These are phyloP conservation scores for Phalloptychus januarius DNA, from an alignment of 2,797 vertebrate species.

Conservation along the genomic window DNA sequence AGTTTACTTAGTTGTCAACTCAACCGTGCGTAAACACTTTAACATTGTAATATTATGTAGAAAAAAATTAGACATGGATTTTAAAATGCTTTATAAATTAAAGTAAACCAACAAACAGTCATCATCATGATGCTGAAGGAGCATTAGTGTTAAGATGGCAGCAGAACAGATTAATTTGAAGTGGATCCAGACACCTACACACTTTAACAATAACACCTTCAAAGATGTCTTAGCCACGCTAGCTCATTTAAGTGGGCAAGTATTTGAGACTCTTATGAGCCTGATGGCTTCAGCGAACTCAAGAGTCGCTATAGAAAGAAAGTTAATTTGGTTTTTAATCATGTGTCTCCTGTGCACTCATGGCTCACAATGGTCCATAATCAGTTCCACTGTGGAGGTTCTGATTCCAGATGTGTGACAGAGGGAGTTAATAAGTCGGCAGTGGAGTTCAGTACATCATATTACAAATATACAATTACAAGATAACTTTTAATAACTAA, in stretches of 20 bases:
- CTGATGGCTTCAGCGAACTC: conserved; percentile 52
- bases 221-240: conserved; percentile 16
- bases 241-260: conserved; percentile 37
- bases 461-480: background rate
- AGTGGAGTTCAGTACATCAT: background rate
- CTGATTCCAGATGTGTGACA: conserved; percentile 31
- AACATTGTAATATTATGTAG: background rate
- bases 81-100: background rate
- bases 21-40: too few species aligned
- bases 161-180: conserved; percentile 10
- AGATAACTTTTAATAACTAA: background rate
- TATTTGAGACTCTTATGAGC: conserved; percentile 52
- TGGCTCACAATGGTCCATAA: conserved; percentile 61
- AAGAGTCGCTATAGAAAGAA: conserved; percentile 68
- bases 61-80: background rate
- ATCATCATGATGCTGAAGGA: background rate
- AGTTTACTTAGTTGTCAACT: background rate
- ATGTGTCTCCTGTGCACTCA: conserved; percentile 50
- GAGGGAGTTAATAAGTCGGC: conserved; percentile 3
- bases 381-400: conserved; percentile 51
- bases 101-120: background rate
- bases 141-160: background rate
- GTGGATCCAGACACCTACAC: conserved; percentile 16
- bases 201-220: conserved; percentile 19
- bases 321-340: conserved; percentile 72